phyloP scores from a whole-genome alignment of 2,113 vertebrate species.

The Urocitellus parryii region DNA sequence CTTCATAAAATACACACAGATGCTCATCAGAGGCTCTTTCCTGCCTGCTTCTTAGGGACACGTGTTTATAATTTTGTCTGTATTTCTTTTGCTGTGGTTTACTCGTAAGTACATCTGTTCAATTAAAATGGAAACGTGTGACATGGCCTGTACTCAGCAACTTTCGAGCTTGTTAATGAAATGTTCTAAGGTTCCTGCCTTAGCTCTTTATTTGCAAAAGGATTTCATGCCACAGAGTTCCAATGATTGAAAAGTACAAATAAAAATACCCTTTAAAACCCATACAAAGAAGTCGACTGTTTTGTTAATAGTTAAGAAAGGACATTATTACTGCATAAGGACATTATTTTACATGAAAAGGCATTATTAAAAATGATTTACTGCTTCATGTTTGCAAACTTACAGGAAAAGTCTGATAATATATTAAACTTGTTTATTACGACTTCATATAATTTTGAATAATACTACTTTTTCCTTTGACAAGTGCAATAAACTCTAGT shows the following conservation, averaged over 20 bases:
- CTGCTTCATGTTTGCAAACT: conserved; percentile 85
- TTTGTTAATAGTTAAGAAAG: conserved; percentile 86
- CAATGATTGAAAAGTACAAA: conserved; percentile 84
- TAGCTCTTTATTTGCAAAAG: conserved; percentile 75
- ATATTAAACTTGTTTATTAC: conserved; percentile 90
- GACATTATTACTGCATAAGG: conserved; percentile 85
- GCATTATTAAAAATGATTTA: conserved; percentile 90
- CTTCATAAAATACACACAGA: conserved; percentile 89
- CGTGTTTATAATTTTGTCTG: conserved; percentile 89
- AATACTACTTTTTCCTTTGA: conserved; percentile 89
- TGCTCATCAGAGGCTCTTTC: conserved; percentile 88
- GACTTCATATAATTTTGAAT: conserved; percentile 89
- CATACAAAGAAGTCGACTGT: conserved; percentile 84
- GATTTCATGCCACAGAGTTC: conserved; percentile 83
- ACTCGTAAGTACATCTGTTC: conserved; percentile 88
- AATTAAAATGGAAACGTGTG: conserved; percentile 86
- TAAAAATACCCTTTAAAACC: conserved; percentile 78
- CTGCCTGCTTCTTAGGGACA: conserved; percentile 86
- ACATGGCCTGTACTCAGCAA: conserved; percentile 82
- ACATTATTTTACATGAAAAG: conserved; percentile 88
- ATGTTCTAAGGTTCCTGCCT: conserved; percentile 75
- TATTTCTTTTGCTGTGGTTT: conserved; percentile 86
- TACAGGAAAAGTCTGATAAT: conserved; percentile 90
- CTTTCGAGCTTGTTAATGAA: conserved; percentile 86
- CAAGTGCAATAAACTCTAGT: conserved; percentile 90